Conservation (phyloP, 2,113 vertebrate genomes). For the human region GRCh38 chr16:77290001-77290500, state of each 20-base stretch:
- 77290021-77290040: neutral
- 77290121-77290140: too few species aligned
- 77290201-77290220: neutral
- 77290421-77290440: neutral
- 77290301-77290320: neutral
- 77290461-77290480: neutral
- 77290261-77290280: neutral
- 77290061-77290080: neutral
- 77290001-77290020: neutral
- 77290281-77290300: neutral
- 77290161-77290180: neutral
- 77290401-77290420: neutral
- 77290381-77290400: neutral
- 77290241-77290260: accelerated
- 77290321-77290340: neutral
- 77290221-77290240: neutral
- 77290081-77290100: too few species aligned
- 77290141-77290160: neutral
- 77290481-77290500: neutral
- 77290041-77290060: neutral
- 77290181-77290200: neutral
- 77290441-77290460: neutral
- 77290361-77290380: neutral
- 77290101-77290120: too few species aligned
- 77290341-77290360: neutral